Evolutionary conservation across 2,113 vertebrate genomes (phyloP).

Genomic region (Muscicapa adusta): DNA sequence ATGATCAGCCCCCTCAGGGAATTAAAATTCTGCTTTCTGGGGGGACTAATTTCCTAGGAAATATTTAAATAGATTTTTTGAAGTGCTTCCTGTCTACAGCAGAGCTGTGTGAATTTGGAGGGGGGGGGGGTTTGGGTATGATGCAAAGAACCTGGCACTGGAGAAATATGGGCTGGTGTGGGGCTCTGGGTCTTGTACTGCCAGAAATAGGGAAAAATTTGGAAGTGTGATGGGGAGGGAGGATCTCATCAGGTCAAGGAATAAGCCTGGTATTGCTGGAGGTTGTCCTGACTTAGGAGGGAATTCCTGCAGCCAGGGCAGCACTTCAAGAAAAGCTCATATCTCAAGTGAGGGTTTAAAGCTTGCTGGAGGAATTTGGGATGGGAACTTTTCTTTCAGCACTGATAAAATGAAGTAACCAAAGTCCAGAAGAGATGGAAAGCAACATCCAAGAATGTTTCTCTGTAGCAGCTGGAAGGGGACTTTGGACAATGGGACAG

Average conservation of each 20-base stretch:
- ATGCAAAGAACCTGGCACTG: fast-evolving
- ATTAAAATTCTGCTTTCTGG: fast-evolving
- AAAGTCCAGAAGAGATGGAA: not conserved
- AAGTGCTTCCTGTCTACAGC: not conserved
- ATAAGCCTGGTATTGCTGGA: not conserved
- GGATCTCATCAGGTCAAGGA: not conserved
- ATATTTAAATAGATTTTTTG: not conserved
- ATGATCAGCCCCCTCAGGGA: fast-evolving
- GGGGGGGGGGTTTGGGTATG: fast-evolving
- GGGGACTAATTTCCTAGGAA: not conserved
- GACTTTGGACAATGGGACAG: not conserved
- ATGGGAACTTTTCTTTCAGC: not conserved
- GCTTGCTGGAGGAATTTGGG: not conserved
- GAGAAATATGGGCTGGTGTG: not conserved
- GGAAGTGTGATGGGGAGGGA: not conserved
- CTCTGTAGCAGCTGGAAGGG: not conserved
- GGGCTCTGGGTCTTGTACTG: not conserved
- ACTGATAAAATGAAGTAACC: not conserved
- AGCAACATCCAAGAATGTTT: not conserved
- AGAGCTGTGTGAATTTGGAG: not conserved
- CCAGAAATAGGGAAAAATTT: not conserved
- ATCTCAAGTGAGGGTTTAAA: not conserved
- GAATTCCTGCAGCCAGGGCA: not conserved
- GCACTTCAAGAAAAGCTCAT: not conserved
- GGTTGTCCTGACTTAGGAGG: not conserved